phyloP scores from a whole-genome alignment of 2,888 invertebrate genomes.

The Bruchidius siliquastri region DNA sequence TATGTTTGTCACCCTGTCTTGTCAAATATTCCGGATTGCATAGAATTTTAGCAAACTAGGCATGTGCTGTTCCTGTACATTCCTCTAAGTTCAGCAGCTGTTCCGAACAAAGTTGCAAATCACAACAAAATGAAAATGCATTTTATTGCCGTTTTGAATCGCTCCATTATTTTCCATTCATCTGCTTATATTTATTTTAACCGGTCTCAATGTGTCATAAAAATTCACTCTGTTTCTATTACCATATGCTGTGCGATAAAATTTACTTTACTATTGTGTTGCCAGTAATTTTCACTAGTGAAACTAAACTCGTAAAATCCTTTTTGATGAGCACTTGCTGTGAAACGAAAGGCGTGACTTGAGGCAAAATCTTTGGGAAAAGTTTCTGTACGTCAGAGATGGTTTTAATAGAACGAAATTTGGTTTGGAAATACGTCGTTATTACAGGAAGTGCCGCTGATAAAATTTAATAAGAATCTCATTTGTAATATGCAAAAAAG shows the following conservation, averaged over 20 bases:
- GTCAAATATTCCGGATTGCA: no score
- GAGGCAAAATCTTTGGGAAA: neutral
- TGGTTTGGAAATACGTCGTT: no score
- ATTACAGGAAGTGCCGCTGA: no score
- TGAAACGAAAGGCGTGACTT: neutral
- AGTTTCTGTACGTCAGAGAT: neutral
- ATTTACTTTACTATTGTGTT: neutral
- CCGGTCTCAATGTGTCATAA: neutral
- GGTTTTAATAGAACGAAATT: no score
- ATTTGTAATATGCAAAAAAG: no score
- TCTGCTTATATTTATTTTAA: neutral
- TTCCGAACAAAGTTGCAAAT: conserved; percentile 17
- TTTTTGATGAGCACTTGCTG: neutral
- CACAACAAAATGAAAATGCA: conserved; percentile 12
- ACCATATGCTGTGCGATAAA: neutral
- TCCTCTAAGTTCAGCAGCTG: neutral
- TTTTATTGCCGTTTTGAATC: conserved; percentile 14
- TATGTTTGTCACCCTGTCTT: no score
- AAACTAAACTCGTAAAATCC: neutral
- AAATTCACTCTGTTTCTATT: neutral
- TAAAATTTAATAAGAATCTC: no score
- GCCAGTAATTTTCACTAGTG: neutral
- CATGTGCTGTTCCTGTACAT: no score
- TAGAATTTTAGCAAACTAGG: no score
- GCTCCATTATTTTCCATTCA: conserved; percentile 9